These are phyloP conservation scores for Aphidoletes aphidimyza DNA, from an alignment of 2,888 invertebrate species.

Conservation along the genomic window DNA sequence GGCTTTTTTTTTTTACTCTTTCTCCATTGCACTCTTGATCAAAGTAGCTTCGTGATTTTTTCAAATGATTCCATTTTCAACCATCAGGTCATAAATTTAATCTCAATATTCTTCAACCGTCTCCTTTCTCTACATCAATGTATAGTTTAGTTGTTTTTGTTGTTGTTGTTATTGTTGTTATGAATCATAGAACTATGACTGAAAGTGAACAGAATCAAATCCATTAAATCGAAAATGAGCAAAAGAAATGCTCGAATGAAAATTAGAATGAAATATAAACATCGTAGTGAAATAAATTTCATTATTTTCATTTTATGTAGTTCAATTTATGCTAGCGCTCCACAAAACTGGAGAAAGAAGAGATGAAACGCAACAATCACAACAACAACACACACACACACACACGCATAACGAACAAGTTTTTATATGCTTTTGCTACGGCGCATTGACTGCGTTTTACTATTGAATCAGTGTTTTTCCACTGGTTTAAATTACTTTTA, in stretches of 20 bases:
- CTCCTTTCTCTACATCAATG: not conserved
- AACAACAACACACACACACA: slow-evolving; percentile 3
- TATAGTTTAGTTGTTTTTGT: too few relatives aligned
- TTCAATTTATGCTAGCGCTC: not conserved
- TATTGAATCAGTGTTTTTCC: slow-evolving; percentile 31
- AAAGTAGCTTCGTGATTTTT: too few relatives aligned
- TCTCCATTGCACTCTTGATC: too few relatives aligned
- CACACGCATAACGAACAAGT: too few relatives aligned
- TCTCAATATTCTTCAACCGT: not conserved
- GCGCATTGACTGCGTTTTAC: slow-evolving; percentile 38
- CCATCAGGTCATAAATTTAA: slow-evolving; percentile 39
- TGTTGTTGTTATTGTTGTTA: too few relatives aligned
- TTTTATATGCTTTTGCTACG: slow-evolving; percentile 6
- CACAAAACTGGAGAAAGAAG: not conserved
- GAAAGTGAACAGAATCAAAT: not conserved
- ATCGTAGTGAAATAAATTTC: slow-evolving; percentile 34
- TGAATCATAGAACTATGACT: too few relatives aligned
- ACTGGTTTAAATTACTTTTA: slow-evolving; percentile 38
- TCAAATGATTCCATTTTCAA: not conserved
- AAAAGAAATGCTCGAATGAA: not conserved
- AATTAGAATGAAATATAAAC: slow-evolving; percentile 42
- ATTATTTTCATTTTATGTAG: slow-evolving; percentile 45
- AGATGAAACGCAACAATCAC: not conserved
- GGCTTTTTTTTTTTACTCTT: not conserved
- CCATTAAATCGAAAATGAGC: slow-evolving; percentile 30